A percentile compares a stretch with the other conserved stretches of the same genome.
phyloP scores from a whole-genome alignment of 2,888 invertebrate species.

The Auanema freiburgensis region DNA sequence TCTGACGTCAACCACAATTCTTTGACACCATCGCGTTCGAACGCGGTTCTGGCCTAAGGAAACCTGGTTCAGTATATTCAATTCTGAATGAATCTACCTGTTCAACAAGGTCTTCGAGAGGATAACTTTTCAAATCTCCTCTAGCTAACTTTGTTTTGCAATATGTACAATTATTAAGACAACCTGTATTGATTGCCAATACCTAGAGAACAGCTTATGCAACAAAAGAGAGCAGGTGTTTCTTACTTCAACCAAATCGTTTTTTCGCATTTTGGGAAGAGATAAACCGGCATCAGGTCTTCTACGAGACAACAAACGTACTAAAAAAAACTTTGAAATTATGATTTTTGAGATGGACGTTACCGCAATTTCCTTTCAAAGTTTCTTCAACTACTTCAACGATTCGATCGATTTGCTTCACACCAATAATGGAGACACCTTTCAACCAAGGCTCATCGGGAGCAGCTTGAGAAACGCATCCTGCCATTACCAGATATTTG shows the following conservation, averaged over 20 bases:
- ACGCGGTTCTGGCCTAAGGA: slow-evolving; percentile 43
- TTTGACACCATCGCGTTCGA: slow-evolving; percentile 79
- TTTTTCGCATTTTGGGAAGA: slow-evolving; percentile 90
- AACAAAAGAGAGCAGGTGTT: slow-evolving; percentile 68
- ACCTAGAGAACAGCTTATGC: slow-evolving; percentile 15
- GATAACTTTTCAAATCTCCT: slow-evolving; percentile 84
- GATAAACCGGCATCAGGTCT: slow-evolving; percentile 81
- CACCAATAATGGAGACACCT: slow-evolving; percentile 90
- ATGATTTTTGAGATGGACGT: neutral
- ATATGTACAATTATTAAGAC: slow-evolving; percentile 96
- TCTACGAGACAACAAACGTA: slow-evolving; percentile 41
- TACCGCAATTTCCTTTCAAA: slow-evolving; percentile 75
- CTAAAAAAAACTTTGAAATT: slow-evolving; percentile 17
- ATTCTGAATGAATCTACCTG: slow-evolving; percentile 22
- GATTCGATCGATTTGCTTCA: slow-evolving; percentile 95
- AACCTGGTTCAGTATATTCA: neutral
- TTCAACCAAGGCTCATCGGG: slow-evolving; percentile 66
- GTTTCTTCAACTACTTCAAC: slow-evolving; percentile 98
- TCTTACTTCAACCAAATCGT: slow-evolving; percentile 88
- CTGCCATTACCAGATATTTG: slow-evolving; percentile 81
- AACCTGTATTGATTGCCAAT: slow-evolving; percentile 67
- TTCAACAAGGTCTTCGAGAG: slow-evolving; percentile 70
- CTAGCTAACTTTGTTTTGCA: slow-evolving; percentile 86
- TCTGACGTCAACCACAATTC: slow-evolving; percentile 98
- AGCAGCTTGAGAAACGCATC: slow-evolving; percentile 90